Evolutionary conservation across 92 coral and sea anemone genomes (phyloP), one percentile per base, ranked within the genome.

Genomic region (Epizoanthus rinbou): DNA sequence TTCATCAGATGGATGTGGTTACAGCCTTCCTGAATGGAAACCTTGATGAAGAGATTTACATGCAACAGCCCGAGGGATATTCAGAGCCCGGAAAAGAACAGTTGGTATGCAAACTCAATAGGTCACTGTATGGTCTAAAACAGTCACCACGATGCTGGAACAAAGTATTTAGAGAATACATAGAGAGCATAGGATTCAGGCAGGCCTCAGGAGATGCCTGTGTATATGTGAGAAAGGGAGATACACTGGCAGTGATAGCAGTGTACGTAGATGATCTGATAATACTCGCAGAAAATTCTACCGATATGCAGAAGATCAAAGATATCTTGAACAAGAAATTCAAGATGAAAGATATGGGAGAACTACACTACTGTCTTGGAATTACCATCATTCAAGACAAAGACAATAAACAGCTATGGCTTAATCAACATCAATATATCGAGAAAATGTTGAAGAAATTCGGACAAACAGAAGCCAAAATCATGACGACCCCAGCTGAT

Each of bases 141-240:
- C 86, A 85, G 66, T 66, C 89, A 33, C 68, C 91, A 53, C 80
- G 91, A 31, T 87, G 88, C 39, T 88, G 88, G 91, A 88, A 84
- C 81, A 88, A 84, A 70, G 86, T 78, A 66, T 80, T 85, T 56
- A 33, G 41, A 71, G 80, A 83, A 79, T 83, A 73, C 57, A 0
- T 18, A 37, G 43, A 47, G 33, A 87, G 80, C 13, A 66, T 87
- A 75, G 90, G 87, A 23, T 87, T 76, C 64, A 74, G 52, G 60
- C 86, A 81, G 50, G 64, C 90, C 76, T 73, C 86, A 54, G 78
- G 69, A 57, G 85, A 85, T 79, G 56, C 80, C 72, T 81, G 68
- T 73, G 79, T 81, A 54, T 87, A 59, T 80, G 37, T 74, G 66
- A 64, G 66, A 87, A 87, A 75, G 75, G 65, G 35, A 24, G 70